A percentile compares a stretch with the other conserved stretches of the same genome.
phyloP scores from a whole-genome alignment of 2,797 vertebrate genomes.

The Garrulus glandarius region DNA sequence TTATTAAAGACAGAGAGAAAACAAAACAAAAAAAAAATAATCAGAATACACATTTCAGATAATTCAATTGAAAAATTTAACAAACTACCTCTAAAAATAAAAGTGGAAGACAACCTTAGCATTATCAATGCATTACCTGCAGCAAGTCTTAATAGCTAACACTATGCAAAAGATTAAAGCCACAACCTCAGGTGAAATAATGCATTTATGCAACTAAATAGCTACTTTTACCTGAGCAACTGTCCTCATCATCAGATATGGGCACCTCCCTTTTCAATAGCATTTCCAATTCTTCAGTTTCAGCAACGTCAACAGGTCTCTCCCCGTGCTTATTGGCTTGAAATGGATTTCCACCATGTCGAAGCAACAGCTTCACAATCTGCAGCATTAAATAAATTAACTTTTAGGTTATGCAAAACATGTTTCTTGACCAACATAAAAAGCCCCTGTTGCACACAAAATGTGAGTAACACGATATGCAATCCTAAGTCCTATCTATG shows the following conservation, averaged over 20 bases:
- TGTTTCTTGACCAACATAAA: background rate
- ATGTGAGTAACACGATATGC: fast-evolving
- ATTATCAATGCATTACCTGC: background rate
- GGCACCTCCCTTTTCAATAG: conserved; percentile 91
- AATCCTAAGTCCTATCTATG: background rate
- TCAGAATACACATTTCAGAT: background rate
- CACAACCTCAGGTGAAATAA: background rate
- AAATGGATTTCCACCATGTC: conserved; percentile 94
- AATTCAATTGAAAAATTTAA: background rate
- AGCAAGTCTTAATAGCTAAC: background rate
- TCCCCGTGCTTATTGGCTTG: conserved; percentile 97
- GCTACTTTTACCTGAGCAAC: conserved; percentile 85
- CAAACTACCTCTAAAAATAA: background rate
- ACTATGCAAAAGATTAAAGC: background rate
- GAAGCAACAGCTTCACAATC: conserved; percentile 97
- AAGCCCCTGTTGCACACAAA: fast-evolving
- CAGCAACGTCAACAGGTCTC: conserved; percentile 95
- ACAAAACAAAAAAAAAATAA: no score
- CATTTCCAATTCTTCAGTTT: conserved; percentile 93
- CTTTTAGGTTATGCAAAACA: background rate
- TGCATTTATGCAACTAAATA: background rate
- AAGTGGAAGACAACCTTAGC: background rate
- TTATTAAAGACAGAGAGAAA: background rate
- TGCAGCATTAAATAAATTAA: conserved; percentile 58
- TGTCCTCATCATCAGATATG: conserved; percentile 92